These are phyloP conservation scores for Oreocharis arfaki DNA, from an alignment of 2,113 vertebrate species.

Conservation along the genomic window DNA sequence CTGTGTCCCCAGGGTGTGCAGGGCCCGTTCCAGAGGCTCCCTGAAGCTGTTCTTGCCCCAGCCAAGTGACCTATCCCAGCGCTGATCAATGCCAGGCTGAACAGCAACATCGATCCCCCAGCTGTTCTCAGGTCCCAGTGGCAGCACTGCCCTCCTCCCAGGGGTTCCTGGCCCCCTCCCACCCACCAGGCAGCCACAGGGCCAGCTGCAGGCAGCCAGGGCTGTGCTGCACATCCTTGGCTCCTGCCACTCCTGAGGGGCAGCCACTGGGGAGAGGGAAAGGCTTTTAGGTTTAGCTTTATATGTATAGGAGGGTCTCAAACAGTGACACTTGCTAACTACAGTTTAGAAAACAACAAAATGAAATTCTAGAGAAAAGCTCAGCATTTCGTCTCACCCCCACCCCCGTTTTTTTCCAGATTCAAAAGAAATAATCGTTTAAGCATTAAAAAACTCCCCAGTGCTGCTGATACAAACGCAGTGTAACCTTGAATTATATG, in stretches of 20 bases:
- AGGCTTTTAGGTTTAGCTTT: background rate
- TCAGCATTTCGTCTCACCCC: background rate
- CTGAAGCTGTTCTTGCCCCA: background rate
- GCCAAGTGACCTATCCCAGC: background rate
- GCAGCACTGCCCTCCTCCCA: background rate
- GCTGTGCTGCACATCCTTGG: background rate
- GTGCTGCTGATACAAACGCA: background rate
- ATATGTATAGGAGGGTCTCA: background rate
- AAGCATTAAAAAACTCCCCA: background rate
- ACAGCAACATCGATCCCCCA: background rate
- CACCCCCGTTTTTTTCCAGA: background rate
- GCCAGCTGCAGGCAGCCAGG: background rate
- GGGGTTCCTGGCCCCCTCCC: background rate
- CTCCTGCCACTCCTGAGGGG: background rate
- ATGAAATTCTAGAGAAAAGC: conserved; percentile 1
- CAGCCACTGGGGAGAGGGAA: background rate
- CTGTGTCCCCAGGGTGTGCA: accelerated
- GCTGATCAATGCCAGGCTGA: background rate
- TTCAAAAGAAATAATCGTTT: conserved; percentile 5
- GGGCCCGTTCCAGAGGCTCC: background rate
- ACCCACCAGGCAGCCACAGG: background rate
- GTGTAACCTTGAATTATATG: conserved; percentile 71
- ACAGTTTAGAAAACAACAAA: background rate
- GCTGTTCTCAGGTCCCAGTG: background rate
- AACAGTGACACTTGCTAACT: background rate